phyloP scores from a whole-genome alignment of 2,888 invertebrate genomes.

The Pecten maximus region DNA sequence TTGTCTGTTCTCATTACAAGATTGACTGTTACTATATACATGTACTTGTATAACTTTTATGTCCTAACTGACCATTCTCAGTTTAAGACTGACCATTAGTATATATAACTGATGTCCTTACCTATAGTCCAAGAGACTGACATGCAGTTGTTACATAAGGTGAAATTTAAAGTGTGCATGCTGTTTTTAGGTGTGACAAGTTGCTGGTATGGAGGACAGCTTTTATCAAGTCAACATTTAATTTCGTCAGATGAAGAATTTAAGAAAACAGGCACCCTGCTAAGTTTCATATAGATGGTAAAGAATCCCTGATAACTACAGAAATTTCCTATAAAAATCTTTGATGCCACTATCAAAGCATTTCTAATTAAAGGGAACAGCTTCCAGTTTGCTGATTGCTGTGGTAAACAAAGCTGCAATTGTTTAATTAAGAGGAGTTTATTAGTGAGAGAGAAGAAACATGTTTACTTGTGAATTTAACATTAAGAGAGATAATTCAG shows the following conservation, averaged over 20 bases:
- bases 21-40: too few relatives aligned
- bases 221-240: background rate
- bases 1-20: too few relatives aligned
- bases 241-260: background rate
- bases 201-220: background rate
- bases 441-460: background rate
- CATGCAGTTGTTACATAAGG: too few relatives aligned
- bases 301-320: background rate
- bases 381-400: background rate
- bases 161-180: background rate
- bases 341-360: background rate
- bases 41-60: too few relatives aligned
- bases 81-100: too few relatives aligned
- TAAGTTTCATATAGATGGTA: background rate
- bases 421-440: background rate
- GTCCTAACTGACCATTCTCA: background rate
- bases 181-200: background rate
- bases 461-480: background rate
- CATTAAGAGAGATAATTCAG: background rate
- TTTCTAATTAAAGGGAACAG: background rate
- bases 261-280: background rate
- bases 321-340: background rate
- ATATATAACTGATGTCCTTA: too few relatives aligned
- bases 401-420: background rate
- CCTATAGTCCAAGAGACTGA: too few relatives aligned